phyloP scores from a whole-genome alignment of 2,888 invertebrate genomes.

The Kryphioiulus occultus region DNA sequence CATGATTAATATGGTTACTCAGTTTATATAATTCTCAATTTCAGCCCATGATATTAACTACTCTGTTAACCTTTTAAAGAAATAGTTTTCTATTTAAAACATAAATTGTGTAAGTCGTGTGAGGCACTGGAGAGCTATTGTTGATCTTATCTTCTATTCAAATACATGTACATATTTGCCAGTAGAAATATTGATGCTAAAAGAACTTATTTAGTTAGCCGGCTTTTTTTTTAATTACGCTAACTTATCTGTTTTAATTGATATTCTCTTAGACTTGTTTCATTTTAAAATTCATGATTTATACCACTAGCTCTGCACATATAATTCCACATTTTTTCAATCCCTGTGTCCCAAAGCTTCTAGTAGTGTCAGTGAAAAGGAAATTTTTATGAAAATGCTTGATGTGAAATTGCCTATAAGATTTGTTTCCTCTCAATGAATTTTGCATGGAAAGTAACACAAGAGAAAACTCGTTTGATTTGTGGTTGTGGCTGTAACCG shows the following conservation, averaged over 20 bases:
- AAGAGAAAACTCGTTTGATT: background rate
- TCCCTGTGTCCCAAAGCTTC: background rate
- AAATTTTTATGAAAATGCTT: too few species aligned
- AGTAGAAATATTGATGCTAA: background rate
- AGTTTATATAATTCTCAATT: too few species aligned
- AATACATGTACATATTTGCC: background rate
- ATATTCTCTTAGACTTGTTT: background rate
- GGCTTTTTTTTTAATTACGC: background rate
- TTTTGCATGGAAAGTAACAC: too few species aligned
- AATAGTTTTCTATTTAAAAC: too few species aligned
- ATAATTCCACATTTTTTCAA: background rate
- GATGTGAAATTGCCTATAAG: too few species aligned
- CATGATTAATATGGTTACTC: too few species aligned
- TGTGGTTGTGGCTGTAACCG: background rate
- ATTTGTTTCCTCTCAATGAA: too few species aligned
- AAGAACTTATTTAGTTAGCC: background rate
- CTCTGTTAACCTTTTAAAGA: too few species aligned
- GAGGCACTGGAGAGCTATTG: background rate
- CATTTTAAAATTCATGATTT: background rate
- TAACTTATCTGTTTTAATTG: background rate
- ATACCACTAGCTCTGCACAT: background rate
- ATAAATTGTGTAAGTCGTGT: too few species aligned
- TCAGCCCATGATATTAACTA: too few species aligned
- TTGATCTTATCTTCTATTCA: background rate
- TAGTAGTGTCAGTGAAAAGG: too few species aligned